Conservation (phyloP, 2,888 invertebrate genomes). For the Ectemnius continuus region DNA sequence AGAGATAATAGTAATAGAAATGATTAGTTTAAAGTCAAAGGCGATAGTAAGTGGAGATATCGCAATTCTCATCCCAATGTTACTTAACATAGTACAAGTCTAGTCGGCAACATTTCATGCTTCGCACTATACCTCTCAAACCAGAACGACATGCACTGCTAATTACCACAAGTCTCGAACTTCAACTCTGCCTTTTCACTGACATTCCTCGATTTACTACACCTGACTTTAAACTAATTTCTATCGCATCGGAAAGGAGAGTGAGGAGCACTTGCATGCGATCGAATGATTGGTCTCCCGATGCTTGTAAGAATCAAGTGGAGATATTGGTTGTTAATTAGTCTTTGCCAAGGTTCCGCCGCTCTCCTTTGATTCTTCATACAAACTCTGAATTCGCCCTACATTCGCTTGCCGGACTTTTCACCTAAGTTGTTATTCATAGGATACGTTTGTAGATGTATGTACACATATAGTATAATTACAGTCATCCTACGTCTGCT, state of each 20-base stretch:
- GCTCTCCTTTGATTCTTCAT: not conserved
- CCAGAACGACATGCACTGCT: constrained; percentile 47
- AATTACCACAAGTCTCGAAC: constrained; percentile 29
- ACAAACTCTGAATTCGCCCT: not conserved
- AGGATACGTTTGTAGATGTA: constrained; percentile 38
- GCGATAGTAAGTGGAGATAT: constrained; percentile 13
- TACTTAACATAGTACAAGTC: constrained; percentile 14
- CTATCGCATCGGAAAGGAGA: not conserved
- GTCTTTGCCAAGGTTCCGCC: not conserved
- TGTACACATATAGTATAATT: constrained; percentile 45
- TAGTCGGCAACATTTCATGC: constrained; percentile 53
- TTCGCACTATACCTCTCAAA: constrained; percentile 46
- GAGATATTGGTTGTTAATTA: not conserved
- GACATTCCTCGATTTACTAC: constrained; percentile 15
- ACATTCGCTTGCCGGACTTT: constrained; percentile 6
- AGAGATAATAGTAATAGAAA: constrained; percentile 13
- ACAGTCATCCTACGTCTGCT: constrained; percentile 55
- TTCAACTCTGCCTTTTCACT: constrained; percentile 16
- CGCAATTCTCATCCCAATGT: constrained; percentile 1
- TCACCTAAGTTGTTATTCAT: constrained; percentile 42
- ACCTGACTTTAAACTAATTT: constrained; percentile 60
- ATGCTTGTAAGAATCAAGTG: not conserved
- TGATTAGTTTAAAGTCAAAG: constrained; percentile 63
- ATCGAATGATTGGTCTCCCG: too few relatives aligned
- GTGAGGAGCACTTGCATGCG: too few relatives aligned